Base-by-base conservation (phyloP, 2,113 vertebrate species). In the Pyxicephalus adspersus region DNA sequence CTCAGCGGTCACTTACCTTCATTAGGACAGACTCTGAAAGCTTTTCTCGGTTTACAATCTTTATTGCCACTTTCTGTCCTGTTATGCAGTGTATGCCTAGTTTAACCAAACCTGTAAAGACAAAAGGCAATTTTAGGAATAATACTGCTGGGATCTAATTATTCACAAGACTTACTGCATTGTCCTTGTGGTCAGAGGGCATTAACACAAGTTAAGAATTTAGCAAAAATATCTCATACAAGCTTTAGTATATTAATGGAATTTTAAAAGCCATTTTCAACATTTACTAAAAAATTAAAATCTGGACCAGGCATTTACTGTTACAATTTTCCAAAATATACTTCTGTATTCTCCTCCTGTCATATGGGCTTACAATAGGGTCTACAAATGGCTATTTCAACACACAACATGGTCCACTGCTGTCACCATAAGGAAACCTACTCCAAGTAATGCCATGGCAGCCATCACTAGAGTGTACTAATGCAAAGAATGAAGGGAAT, bases 11-110 rank as follows among this genome's bases (percentile, higher is more conserved):
- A 63, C 89, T 67, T 82, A 95, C 94, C 95, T 97, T 97, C 95
- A 96, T 97, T 85, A 97, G 88, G 76, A 97, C 96, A 0, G 96
- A 96, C 88, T 96, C 95, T 0, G 95, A 96, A 86, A 97, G 88
- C 86, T 96, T 97, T 92, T 97, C 96, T 84, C 96, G 90, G 91
- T 97, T 97, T 86, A 97, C 95, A 61, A 97, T 97, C 92, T 97
- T 97, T 90, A 97, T 95, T 20, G 96, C 96, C 16, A 97, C 95
- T 87, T 97, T 97, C 89, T 96, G 95, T 85, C 93, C 94, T 0
- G 95, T 97, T 87, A 97, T 96, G 83, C 96, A 97, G 81, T 97
- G 96, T 75, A 97, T 84, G 8, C 96, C 96, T 2, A 97, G 92
- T 87, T 97, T 96, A 85, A 97, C 95, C 89, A 97, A 91, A 60